Conservation (phyloP, 2,888 invertebrate genomes). For the Drosophila longiperda region DNA sequence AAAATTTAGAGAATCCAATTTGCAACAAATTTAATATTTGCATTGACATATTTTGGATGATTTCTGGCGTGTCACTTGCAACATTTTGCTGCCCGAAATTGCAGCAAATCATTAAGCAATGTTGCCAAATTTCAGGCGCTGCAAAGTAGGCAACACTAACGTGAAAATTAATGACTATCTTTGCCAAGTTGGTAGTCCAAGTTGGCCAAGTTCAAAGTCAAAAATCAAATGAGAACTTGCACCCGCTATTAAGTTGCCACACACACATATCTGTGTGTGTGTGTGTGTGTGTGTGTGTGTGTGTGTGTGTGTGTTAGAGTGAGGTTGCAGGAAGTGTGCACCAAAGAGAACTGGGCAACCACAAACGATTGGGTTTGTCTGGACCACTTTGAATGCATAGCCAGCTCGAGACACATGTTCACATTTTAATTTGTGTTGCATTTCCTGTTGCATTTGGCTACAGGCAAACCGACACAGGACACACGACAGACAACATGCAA, state of each 20-base stretch:
- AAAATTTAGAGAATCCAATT: not conserved
- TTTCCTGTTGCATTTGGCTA: constrained; percentile 74
- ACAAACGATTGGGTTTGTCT: constrained; percentile 61
- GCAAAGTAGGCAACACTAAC: constrained; percentile 32
- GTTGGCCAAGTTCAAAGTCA: constrained; percentile 50
- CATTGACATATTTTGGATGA: not conserved
- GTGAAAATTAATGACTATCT: too few species aligned
- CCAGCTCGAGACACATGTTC: constrained; percentile 61
- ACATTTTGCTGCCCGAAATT: constrained; percentile 7
- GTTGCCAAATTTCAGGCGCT: constrained; percentile 20
- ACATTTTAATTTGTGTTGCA: constrained; percentile 78
- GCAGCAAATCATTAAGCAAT: not conserved
- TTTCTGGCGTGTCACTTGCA: not conserved
- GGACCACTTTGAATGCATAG: constrained; percentile 45
- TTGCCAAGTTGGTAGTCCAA: not conserved
- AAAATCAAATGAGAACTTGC: constrained; percentile 52
- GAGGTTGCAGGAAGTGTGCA: constrained; percentile 34
- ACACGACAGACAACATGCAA: not conserved
- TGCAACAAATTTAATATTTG: not conserved
- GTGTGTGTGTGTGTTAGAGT: constrained; percentile 1
- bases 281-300: not conserved
- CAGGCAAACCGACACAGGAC: constrained; percentile 5
- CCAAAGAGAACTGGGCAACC: constrained; percentile 43
- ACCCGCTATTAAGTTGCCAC: constrained; percentile 36
- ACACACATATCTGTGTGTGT: not conserved